A percentile compares a stretch with the other conserved stretches of the same genome.
These are phyloP conservation scores for Ivindomyrus marchei DNA, from an alignment of 2,113 vertebrate genomes.

Conservation along the genomic window DNA sequence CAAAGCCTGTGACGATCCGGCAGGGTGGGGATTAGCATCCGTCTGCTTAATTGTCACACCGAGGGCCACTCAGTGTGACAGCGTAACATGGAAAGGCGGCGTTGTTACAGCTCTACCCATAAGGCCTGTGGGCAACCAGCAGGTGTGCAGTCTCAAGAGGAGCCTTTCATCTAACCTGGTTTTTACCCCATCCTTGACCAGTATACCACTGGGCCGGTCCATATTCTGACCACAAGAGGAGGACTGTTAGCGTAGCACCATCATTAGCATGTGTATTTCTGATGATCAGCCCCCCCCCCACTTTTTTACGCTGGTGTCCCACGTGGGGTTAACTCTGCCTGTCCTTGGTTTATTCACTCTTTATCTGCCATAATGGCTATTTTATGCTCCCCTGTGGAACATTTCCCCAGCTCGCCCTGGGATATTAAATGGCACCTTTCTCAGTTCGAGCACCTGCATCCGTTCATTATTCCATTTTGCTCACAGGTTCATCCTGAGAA, in stretches of 20 bases:
- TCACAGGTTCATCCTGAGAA: constrained; percentile 76
- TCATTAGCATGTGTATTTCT: neutral
- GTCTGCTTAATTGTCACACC: neutral
- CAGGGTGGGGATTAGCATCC: neutral
- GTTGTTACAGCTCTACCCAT: neutral
- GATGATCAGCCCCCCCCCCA: neutral
- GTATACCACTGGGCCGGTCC: neutral
- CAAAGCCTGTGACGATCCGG: neutral
- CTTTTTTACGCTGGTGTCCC: constrained; percentile 23
- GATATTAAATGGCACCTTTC: constrained; percentile 14
- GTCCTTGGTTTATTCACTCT: constrained; percentile 17
- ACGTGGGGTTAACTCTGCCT: constrained; percentile 13
- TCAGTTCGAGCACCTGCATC: neutral
- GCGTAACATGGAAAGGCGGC: neutral
- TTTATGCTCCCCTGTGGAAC: constrained; percentile 25
- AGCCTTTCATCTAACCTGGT: neutral
- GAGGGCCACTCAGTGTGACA: neutral
- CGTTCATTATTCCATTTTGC: neutral
- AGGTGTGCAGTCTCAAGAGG: neutral
- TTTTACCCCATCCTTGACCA: neutral
- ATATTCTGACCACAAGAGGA: neutral
- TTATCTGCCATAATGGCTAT: constrained; percentile 21
- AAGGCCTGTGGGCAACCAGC: neutral
- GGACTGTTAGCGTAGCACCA: neutral
- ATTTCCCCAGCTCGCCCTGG: constrained; percentile 22